Base-by-base conservation (phyloP, 2,888 invertebrate genomes). In the Antitype chi region DNA sequence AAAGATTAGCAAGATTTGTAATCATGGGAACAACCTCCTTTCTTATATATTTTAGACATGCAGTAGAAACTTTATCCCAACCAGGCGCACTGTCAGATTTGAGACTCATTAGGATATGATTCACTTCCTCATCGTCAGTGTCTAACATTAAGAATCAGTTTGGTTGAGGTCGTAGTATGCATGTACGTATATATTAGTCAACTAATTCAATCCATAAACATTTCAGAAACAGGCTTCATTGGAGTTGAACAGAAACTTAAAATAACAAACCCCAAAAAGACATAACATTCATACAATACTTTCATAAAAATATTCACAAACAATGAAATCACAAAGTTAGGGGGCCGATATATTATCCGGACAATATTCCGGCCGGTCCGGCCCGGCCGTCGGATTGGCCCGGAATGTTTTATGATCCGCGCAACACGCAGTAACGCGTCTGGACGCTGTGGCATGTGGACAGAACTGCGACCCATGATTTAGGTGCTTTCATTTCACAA, bases 401-500 rank as follows among this genome's bases (percentile, higher is more conserved):
- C 85, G 89, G 91, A 91, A 91, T 95, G 94, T 94, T 95, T 94
- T 94, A 95, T 94, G 93, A 91, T 89, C 89, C 88, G 89, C 84
- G 89, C 90, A 90, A 93, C 93, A 92, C 92, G 91, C 90, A 90
- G 92, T 90, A 87, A 91, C 91, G 88, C 89, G 90, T 91, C 90
- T 90, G 90, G 88, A 85, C 89, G 91, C 87, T 88, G 94, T 93
- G 92, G 92, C 95, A 95, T 93, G 94, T 94, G 94, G 94, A 94
- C 93, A 92, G 91, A 94, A 94, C 92, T 93, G 92, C 93, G 85
- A 89, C 74, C 81, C 89, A 92, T 94, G 95, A 95, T 95, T 95
- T 95, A 95, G 90, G 84, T 86, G 91, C 89, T 93, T 94, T 95
- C 94, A 95, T 95, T 94, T 94, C 92, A 86, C 87, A 90, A 91